These are phyloP conservation scores for Rotaria magnacalcarata DNA, from an alignment of 2,888 invertebrate species.

Conservation along the genomic window DNA sequence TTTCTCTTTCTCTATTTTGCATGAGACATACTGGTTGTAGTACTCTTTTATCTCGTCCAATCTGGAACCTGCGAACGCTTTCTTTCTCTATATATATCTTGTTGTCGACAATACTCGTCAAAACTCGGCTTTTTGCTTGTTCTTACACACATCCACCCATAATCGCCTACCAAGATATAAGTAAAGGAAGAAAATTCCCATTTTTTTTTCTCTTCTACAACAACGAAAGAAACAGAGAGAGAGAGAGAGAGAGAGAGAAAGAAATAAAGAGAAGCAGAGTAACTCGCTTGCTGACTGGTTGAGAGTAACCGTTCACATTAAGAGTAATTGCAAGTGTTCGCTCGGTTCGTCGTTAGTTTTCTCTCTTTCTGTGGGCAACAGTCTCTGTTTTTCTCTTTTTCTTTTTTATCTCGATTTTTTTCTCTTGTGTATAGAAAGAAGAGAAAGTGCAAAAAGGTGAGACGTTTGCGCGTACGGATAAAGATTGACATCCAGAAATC, in stretches of 20 bases:
- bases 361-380: constrained; percentile 13
- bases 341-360: constrained; percentile 26
- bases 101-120: constrained; percentile 2
- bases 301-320: constrained; percentile 36
- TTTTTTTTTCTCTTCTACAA: background rate
- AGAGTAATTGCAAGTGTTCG: constrained; percentile 33
- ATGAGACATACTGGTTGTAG: background rate
- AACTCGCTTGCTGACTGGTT: constrained; percentile 29
- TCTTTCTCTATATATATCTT: background rate
- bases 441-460: constrained; percentile 35
- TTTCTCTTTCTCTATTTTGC: background rate
- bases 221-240: background rate
- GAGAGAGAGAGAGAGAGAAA: background rate
- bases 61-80: constrained; percentile 24
- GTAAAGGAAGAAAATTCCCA: constrained; percentile 5
- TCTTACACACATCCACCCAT: background rate
- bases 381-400: background rate
- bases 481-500: constrained; percentile 23
- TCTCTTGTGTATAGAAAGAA: constrained; percentile 13
- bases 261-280: background rate
- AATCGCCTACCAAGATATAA: constrained; percentile 2
- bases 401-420: background rate
- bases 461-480: background rate
- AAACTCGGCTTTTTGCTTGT: constrained; percentile 24
- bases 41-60: constrained; percentile 21